Conservation (phyloP, 2,797 vertebrate species). For the Erpetoichthys calabaricus region DNA sequence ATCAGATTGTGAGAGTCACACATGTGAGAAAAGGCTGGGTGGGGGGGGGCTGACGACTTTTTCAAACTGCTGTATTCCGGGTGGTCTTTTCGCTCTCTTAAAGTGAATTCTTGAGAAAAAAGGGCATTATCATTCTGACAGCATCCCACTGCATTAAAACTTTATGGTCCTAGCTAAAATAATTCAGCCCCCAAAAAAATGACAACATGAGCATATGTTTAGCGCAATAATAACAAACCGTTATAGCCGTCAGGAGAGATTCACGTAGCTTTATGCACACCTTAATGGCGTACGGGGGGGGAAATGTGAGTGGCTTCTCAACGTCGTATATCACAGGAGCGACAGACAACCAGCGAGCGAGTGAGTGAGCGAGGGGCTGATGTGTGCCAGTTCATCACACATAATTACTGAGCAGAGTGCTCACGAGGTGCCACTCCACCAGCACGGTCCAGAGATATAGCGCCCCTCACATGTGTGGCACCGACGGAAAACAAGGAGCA, state of each 20-base stretch:
- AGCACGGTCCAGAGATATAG: too few species aligned
- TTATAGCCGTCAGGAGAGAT: constrained; percentile 81
- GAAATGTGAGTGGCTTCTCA: constrained; percentile 64
- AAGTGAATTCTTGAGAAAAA: too few species aligned
- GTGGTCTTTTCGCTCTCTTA: too few species aligned
- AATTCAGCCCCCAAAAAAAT: constrained; percentile 56
- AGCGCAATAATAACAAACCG: constrained; percentile 82
- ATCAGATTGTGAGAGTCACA: too few species aligned
- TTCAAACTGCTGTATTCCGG: too few species aligned
- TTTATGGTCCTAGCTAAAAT: constrained; percentile 77
- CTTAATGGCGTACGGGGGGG: constrained; percentile 71
- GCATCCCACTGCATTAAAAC: constrained; percentile 77
- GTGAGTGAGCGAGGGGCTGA: constrained; percentile 64
- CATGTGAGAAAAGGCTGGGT: too few species aligned
- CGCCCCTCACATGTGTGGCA: too few species aligned
- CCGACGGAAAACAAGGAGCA: too few species aligned
- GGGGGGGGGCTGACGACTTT: too few species aligned
- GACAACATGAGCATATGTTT: constrained; percentile 83
- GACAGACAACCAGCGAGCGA: constrained; percentile 58
- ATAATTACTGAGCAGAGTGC: constrained; percentile 70
- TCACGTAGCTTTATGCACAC: constrained; percentile 70
- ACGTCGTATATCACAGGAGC: constrained; percentile 71
- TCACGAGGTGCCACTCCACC: too few species aligned
- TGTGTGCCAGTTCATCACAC: constrained; percentile 71
- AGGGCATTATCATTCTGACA: constrained; percentile 67